Evolutionary conservation across 2,888 invertebrate species (phyloP).

Genomic region (Panorpa germanica): DNA sequence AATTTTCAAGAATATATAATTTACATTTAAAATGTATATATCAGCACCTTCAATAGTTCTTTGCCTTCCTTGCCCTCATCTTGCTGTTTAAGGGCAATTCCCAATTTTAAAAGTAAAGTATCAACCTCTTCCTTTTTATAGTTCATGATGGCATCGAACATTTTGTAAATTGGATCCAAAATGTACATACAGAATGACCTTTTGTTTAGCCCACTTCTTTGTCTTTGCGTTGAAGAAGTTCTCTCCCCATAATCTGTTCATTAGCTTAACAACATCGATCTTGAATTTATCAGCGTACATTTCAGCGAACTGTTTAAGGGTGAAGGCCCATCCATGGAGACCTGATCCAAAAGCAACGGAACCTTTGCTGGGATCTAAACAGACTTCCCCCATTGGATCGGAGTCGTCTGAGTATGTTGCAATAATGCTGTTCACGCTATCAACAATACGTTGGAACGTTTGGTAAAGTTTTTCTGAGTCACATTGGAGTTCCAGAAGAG

Average conservation of each 20-base stretch:
- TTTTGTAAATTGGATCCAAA: slow-evolving; percentile 96
- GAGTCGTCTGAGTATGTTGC: slow-evolving; percentile 95
- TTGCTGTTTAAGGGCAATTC: slow-evolving; percentile 80
- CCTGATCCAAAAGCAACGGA: slow-evolving; percentile 99
- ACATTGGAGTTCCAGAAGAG: slow-evolving; percentile 89
- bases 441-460: slow-evolving; percentile 98
- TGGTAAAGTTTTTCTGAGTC: slow-evolving; percentile 96
- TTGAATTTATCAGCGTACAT: slow-evolving; percentile 99
- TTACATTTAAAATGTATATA: neutral
- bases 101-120: slow-evolving; percentile 72
- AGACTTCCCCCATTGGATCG: slow-evolving; percentile 98
- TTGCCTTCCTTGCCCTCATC: slow-evolving; percentile 96
- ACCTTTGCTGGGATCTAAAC: slow-evolving; percentile 94
- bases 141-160: slow-evolving; percentile 65
- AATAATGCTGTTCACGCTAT: slow-evolving; percentile 99
- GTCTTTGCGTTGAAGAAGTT: slow-evolving; percentile 95
- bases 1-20: neutral
- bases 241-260: slow-evolving; percentile 97
- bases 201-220: slow-evolving; percentile 95
- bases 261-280: slow-evolving; percentile 89
- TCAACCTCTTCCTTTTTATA: slow-evolving; percentile 90
- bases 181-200: slow-evolving; percentile 99
- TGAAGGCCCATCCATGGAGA: slow-evolving; percentile 99
- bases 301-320: slow-evolving; percentile 97
- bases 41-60: slow-evolving; percentile 64